Percentiles rank a stretch among this genome's conserved stretches.
These are phyloP conservation scores for Piaya cayana DNA, from an alignment of 2,113 vertebrate species.

Conservation along the genomic window DNA sequence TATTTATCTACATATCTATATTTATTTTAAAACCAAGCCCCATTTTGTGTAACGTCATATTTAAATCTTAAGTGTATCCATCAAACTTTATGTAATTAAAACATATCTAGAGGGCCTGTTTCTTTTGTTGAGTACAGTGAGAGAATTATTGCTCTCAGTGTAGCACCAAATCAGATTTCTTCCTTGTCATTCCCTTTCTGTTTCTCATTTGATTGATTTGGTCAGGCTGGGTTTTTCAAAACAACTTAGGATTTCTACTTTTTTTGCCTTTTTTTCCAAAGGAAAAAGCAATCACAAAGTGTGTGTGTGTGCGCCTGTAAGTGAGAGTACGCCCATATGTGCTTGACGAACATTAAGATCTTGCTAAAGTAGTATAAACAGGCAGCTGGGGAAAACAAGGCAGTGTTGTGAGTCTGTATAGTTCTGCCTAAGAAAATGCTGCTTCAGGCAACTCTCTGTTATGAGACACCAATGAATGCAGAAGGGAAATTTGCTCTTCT, in stretches of 20 bases:
- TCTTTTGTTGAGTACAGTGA: neutral
- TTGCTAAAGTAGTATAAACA: neutral
- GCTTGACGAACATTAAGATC: neutral
- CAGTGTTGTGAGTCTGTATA: rapidly evolving
- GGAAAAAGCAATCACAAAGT: neutral
- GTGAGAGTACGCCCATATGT: neutral
- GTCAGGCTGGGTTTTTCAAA: neutral
- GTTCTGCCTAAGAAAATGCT: neutral
- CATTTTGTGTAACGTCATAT: neutral
- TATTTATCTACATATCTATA: neutral
- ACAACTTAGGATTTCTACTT: neutral
- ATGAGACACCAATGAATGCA: neutral
- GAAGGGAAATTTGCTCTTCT: neutral
- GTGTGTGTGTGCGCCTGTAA: neutral
- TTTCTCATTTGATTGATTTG: neutral
- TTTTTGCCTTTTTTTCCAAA: neutral
- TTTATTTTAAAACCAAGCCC: neutral
- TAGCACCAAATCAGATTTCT: neutral
- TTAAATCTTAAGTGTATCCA: neutral
- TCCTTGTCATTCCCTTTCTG: neutral
- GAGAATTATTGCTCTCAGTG: neutral
- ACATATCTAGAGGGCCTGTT: neutral
- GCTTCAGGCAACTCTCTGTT: neutral
- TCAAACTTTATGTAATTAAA: neutral
- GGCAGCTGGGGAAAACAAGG: neutral